Base-by-base conservation (phyloP, 1,140 invertebrate genomes). In the Drosophila serrata region DNA sequence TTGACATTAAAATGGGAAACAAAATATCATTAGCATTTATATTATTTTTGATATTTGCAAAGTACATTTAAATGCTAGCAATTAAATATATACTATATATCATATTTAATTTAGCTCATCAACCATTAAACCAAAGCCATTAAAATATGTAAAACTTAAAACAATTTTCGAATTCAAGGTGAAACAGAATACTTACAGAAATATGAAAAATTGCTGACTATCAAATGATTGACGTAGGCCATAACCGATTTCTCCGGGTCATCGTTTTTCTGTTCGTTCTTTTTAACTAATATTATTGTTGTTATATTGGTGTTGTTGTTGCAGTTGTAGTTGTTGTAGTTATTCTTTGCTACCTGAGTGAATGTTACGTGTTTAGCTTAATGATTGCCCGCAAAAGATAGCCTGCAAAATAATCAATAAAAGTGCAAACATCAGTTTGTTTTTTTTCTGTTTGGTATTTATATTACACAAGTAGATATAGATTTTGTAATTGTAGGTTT, bases 181-280 rank as follows among this genome's bases (percentile, higher is more conserved):
- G 4, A n/a, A 67, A 37, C 17, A 39, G 7, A 53, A 63, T 90
- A 92, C 91, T 92, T 87, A 92, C 91, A 87, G 64, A 92, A 92
- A 81, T 92, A 92, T 91, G 91, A 90, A 81, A 92, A 91, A 70
- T 92, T 92, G 81, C 91, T 92, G 84, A 92, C 82, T 62, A 92
- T 91, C 53, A 92, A 82, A 58, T 92, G 91, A 87, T 92, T 92
- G 57, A 91, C 60, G 72, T 92, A 92, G 57, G 91, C 91, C 81
- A 91, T 75, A 70, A 92, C 75, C 49, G 91, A 92, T 79, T 92
- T 92, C 56, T 92, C 91, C 55, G 91, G 91, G 91, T 85, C 91
- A 92, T 92, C 51, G 70, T 90, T 61, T 61, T 22, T 74, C 49
- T 61, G 37, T 63, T 59, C 45, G 22, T 27, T 48, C 46, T 57